phyloP scores from a whole-genome alignment of 1,140 invertebrate species.

The Aphaenogaster floridana region DNA sequence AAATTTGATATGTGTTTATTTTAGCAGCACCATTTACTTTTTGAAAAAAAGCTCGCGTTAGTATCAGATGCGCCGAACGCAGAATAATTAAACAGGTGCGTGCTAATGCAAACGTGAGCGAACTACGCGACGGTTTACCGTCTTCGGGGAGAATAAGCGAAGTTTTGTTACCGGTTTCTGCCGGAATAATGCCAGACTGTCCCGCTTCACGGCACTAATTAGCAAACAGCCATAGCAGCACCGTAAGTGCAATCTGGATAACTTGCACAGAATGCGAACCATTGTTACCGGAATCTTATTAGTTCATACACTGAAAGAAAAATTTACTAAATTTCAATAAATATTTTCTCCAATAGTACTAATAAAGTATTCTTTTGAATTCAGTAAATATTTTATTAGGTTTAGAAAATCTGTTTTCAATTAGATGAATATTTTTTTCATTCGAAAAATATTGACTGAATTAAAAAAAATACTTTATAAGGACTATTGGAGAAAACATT shows the following conservation, averaged over 20 bases:
- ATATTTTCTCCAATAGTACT: too few relatives aligned
- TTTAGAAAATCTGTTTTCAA: too few relatives aligned
- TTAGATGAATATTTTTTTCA: too few relatives aligned
- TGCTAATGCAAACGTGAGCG: slow-evolving; percentile 19
- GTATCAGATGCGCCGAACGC: not conserved
- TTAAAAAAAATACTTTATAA: too few relatives aligned
- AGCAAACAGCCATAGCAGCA: slow-evolving; percentile 10
- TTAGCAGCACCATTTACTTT: not conserved
- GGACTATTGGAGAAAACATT: too few relatives aligned
- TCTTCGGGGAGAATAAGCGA: slow-evolving; percentile 43
- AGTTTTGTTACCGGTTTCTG: slow-evolving; percentile 44
- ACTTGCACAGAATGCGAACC: not conserved
- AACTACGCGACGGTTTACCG: slow-evolving; percentile 6
- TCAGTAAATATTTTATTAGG: too few relatives aligned
- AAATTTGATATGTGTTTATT: not conserved
- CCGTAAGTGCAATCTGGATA: slow-evolving; percentile 13
- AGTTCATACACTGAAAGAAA: not conserved
- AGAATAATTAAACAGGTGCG: slow-evolving; percentile 35
- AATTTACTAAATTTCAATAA: too few relatives aligned
- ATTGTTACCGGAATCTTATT: slow-evolving; percentile 6
- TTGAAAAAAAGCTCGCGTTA: not conserved
- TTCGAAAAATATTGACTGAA: too few relatives aligned
- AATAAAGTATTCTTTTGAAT: too few relatives aligned
- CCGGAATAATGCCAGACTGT: slow-evolving; percentile 13
- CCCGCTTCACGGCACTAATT: slow-evolving; percentile 35